Base-by-base conservation (phyloP, 1,140 invertebrate species). In the Propsilocerus akamusi region DNA sequence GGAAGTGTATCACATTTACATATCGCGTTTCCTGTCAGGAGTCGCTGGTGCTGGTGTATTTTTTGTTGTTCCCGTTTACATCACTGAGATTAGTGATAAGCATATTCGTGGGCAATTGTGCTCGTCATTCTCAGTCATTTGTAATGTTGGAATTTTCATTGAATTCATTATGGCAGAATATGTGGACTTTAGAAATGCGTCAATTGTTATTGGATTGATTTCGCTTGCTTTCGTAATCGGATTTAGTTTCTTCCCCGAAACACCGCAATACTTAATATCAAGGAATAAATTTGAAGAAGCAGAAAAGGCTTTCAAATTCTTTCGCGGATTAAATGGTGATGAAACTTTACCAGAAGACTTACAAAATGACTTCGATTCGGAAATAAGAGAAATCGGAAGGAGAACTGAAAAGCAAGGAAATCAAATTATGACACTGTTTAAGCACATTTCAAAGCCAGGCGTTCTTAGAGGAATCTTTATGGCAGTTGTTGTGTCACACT, bases 171-270 rank as follows among this genome's bases (percentile, higher is more conserved):
- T 88, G 0, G 88, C 86, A 10, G 68, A 76, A 3, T 68, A 71
- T 53, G 66, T 78, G 0, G 64, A 67, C 24, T 89, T 79, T 74
- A 67, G 71, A 25, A 61, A 66, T 0, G 64, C 93, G 17, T 80
- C 83, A 0, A 65, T 80, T 0, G 56, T 80, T n/a, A 80, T 79
- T 47, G 73, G 75, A 0, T 51, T 77, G 1, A 58, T 89, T 24
- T 79, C 84, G 5, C 57, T 82, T 0, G 46, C 83, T 0, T 79
- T 85, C 41, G 64, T 81, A 1, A 28, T 72, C 0, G 67, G 72
- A 0, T 81, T 87, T 60, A 62, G 75, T n/a, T 79, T 73, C 57
- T 28, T 92, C 62, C 88, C 88, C 0, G 89, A 93, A 65, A 87
- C 87, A 12, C 87, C 88, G 0, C 68, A 75, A 3, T 85, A 77